Percentiles rank a stretch among this genome's conserved stretches.
phyloP scores from a whole-genome alignment of 1,140 invertebrate species.

The Notospermus geniculatus region DNA sequence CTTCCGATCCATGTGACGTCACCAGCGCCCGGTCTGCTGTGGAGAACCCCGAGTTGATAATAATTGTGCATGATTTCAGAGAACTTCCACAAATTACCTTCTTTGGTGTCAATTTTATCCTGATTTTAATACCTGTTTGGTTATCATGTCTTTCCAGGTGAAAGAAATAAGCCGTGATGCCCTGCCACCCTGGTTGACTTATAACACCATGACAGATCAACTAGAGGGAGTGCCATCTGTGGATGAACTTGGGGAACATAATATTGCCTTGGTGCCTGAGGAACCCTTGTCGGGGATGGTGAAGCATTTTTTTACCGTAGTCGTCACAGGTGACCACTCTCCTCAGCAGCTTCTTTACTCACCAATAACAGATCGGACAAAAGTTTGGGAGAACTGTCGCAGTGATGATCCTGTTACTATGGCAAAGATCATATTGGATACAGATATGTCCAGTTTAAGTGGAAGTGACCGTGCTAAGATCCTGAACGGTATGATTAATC shows the following conservation, averaged over 20 bases:
- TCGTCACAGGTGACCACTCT: constrained; percentile 22
- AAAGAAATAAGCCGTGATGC: constrained; percentile 43
- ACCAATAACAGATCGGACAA: constrained; percentile 11
- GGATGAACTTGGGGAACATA: constrained; percentile 61
- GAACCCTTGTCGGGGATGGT: constrained; percentile 12
- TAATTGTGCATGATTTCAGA: too few species aligned
- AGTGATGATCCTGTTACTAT: constrained; percentile 45
- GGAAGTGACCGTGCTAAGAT: constrained; percentile 33
- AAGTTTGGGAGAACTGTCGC: constrained; percentile 31
- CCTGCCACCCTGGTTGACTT: constrained; percentile 55
- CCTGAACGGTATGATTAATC: constrained; percentile 33
- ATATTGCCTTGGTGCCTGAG: constrained; percentile 60
- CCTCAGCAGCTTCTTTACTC: constrained; percentile 25
- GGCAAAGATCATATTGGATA: constrained; percentile 49
- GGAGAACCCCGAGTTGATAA: too few species aligned
- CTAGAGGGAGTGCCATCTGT: constrained; percentile 63
- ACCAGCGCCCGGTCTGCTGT: too few species aligned
- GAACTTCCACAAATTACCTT: too few species aligned
- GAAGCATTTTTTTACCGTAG: constrained; percentile 42
- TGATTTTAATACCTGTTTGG: too few species aligned
- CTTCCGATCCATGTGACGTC: too few species aligned
- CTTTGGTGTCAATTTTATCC: too few species aligned
- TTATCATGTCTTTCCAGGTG: constrained; percentile 49
- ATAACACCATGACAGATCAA: constrained; percentile 46
- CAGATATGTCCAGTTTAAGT: constrained; percentile 37